Conservation (phyloP, 2,797 vertebrate species). For the Schizopygopsis malacanthus region DNA sequence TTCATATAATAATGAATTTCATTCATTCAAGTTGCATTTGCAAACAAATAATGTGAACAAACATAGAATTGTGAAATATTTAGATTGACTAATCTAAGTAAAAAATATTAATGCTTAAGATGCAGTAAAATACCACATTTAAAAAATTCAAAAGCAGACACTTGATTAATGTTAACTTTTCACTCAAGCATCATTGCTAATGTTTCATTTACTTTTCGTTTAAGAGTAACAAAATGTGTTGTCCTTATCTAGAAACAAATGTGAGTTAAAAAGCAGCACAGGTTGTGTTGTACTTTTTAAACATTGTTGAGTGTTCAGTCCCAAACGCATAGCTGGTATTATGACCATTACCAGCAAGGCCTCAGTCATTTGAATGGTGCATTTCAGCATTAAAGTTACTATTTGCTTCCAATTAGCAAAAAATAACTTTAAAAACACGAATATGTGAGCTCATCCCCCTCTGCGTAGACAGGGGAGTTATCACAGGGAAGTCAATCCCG, state of each 20-base stretch:
- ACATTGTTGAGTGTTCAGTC: not conserved
- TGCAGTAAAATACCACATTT: no score
- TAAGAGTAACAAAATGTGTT: not conserved
- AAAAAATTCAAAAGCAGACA: no score
- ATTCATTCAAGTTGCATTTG: no score
- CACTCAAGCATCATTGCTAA: no score
- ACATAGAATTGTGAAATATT: no score
- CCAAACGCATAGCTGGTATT: not conserved
- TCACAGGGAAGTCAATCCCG: conserved; percentile 34
- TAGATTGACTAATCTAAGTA: no score
- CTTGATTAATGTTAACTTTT: no score
- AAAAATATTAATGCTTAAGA: no score
- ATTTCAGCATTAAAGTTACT: not conserved
- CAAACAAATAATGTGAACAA: no score
- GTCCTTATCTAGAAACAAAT: not conserved
- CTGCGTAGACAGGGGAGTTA: conserved; percentile 10
- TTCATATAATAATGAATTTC: not conserved
- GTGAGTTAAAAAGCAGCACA: not conserved
- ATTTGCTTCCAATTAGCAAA: conserved; percentile 4
- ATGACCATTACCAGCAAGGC: not conserved
- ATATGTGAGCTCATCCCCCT: conserved; percentile 23
- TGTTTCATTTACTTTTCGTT: no score
- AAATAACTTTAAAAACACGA: not conserved
- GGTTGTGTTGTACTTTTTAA: not conserved
- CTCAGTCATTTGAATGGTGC: not conserved